These are phyloP conservation scores for Pygathrix nemaeus DNA, from an alignment of 2,113 vertebrate species.

Conservation along the genomic window DNA sequence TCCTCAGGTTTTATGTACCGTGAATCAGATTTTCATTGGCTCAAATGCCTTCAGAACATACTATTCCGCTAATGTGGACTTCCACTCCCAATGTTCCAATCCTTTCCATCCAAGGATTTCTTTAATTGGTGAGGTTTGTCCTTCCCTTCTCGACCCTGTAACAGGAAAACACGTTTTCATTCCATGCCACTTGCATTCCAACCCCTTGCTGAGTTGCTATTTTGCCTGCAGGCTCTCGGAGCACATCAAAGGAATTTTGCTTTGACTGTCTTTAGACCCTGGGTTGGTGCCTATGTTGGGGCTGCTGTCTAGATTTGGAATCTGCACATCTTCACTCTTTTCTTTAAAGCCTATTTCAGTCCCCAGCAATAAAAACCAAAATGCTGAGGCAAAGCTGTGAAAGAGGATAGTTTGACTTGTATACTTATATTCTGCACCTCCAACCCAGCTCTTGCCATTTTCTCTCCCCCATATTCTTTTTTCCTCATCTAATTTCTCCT, in stretches of 20 bases:
- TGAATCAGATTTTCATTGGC: neutral
- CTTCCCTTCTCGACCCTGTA: neutral
- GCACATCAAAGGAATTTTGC: constrained; percentile 43
- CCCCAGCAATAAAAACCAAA: neutral
- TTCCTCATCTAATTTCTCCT: neutral
- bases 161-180: neutral
- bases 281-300: neutral
- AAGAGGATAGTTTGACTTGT: neutral
- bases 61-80: neutral
- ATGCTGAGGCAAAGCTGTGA: neutral
- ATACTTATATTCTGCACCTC: neutral
- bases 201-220: neutral
- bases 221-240: constrained; percentile 28
- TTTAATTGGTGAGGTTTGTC: neutral
- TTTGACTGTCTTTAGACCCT: neutral
- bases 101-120: neutral
- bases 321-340: neutral
- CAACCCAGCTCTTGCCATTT: neutral
- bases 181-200: constrained; percentile 1
- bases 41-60: neutral
- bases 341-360: neutral
- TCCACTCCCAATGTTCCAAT: neutral
- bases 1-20: neutral
- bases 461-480: neutral
- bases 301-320: neutral